phyloP scores from a whole-genome alignment of 1,140 invertebrate genomes.

The Armadillidium nasatum region DNA sequence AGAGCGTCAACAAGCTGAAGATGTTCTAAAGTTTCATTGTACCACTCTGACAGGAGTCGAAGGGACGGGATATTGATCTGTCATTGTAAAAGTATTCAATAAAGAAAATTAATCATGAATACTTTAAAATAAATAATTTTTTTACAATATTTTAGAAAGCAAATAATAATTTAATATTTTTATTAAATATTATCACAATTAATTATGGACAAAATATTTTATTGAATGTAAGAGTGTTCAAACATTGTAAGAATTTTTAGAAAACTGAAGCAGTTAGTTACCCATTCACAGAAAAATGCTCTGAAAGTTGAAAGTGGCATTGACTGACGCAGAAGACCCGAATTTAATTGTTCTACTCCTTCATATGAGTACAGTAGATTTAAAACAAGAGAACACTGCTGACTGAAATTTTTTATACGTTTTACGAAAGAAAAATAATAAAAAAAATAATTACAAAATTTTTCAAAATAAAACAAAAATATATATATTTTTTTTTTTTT shows the following conservation, averaged over 20 bases:
- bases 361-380: conserved; percentile 68
- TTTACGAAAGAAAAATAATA: too few species aligned
- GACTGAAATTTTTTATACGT: conserved; percentile 49
- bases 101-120: too few species aligned
- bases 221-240: too few species aligned
- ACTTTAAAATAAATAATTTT: too few species aligned
- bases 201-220: too few species aligned
- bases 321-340: conserved; percentile 59
- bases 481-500: too few species aligned
- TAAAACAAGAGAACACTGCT: conserved; percentile 62
- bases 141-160: too few species aligned
- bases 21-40: conserved; percentile 60
- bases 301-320: conserved; percentile 71
- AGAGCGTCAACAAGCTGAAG: conserved; percentile 67
- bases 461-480: too few species aligned
- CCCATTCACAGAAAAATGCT: conserved; percentile 67
- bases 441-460: too few species aligned
- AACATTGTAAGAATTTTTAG: conserved; percentile 34
- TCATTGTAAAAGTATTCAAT: conserved; percentile 43
- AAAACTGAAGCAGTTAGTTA: conserved; percentile 52
- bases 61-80: conserved; percentile 45
- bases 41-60: conserved; percentile 56
- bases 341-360: conserved; percentile 59
- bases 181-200: too few species aligned
- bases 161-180: too few species aligned